Evolutionary conservation across 2,888 invertebrate species (phyloP).

Genomic region (Agonopterix alstromeriana): DNA sequence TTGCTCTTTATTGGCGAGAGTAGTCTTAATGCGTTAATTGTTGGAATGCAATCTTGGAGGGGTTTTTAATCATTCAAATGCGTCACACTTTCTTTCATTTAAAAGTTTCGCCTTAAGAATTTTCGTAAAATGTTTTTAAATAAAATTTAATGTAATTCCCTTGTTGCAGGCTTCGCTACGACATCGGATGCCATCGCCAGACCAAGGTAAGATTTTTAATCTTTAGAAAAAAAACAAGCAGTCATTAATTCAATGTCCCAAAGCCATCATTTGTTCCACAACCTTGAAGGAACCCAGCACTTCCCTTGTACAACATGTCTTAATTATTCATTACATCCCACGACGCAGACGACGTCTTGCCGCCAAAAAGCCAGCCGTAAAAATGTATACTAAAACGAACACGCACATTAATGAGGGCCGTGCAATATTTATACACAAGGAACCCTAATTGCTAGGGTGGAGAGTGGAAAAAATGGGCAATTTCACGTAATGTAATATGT

Average conservation of each 20-base stretch:
- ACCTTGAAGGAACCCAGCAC: conserved; percentile 32
- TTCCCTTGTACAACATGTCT: conserved; percentile 55
- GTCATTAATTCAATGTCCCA: conserved; percentile 8
- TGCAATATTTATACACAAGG: conserved; percentile 77
- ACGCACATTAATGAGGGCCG: conserved; percentile 73
- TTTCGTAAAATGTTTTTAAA: conserved; percentile 4
- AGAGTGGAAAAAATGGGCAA: conserved; percentile 78
- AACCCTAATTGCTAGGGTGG: conserved; percentile 77
- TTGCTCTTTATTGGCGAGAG: conserved; percentile 70
- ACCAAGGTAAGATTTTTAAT: conserved; percentile 53
- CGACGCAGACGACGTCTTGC: conserved; percentile 45
- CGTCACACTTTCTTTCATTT: conserved; percentile 60
- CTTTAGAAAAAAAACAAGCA: conserved; percentile 5
- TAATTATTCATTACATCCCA: conserved; percentile 71
- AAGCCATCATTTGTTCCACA: conserved; percentile 23
- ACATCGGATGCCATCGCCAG: conserved; percentile 61
- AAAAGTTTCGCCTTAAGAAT: conserved; percentile 15
- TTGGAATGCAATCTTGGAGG: conserved; percentile 72
- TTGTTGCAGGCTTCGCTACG: conserved; percentile 68
- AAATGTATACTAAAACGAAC: conserved; percentile 71
- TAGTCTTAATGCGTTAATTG: conserved; percentile 75
- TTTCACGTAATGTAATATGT: conserved; percentile 77
- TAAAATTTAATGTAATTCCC: conserved; percentile 15
- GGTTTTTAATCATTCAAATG: conserved; percentile 64
- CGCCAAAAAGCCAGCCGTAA: conserved; percentile 60